Percentiles rank a stretch among this genome's conserved stretches.
These are phyloP conservation scores for Channa striata DNA, from an alignment of 2,797 vertebrate genomes.

Conservation along the genomic window DNA sequence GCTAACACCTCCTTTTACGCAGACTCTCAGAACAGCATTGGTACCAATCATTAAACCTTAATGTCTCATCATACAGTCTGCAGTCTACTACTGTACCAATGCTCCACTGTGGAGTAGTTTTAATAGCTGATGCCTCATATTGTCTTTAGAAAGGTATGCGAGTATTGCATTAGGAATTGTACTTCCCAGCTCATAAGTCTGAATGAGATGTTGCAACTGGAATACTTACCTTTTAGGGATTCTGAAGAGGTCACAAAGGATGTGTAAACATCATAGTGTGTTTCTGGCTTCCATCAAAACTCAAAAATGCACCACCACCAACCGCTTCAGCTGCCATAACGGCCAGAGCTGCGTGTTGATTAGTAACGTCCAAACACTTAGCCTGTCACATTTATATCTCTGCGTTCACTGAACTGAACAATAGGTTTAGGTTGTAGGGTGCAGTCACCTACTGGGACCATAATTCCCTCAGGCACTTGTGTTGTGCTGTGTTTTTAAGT, in stretches of 20 bases:
- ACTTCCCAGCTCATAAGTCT: background rate
- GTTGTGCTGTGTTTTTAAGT: slow-evolving; percentile 42
- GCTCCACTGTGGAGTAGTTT: too few species aligned
- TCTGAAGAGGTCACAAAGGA: slow-evolving; percentile 9
- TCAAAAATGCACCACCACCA: slow-evolving; percentile 9
- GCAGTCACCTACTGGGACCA: slow-evolving; percentile 47
- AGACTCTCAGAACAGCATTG: too few species aligned
- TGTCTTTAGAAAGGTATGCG: background rate
- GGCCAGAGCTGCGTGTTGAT: slow-evolving; percentile 12
- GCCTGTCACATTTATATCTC: slow-evolving; percentile 49
- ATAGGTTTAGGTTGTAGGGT: slow-evolving; percentile 36
- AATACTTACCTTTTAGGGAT: slow-evolving; percentile 7
- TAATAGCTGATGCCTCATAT: background rate
- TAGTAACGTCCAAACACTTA: slow-evolving; percentile 16
- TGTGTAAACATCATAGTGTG: slow-evolving; percentile 21
- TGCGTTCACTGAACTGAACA: slow-evolving; percentile 58
- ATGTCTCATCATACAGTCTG: too few species aligned
- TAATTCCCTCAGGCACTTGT: slow-evolving; percentile 46
- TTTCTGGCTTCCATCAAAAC: slow-evolving; percentile 19
- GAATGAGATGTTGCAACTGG: slow-evolving; percentile 1
- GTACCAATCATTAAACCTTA: too few species aligned
- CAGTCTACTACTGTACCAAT: too few species aligned
- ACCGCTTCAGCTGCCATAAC: background rate
- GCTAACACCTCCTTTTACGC: too few species aligned
- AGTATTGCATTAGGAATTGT: background rate